Conservation (phyloP, 2,113 vertebrate species). For the Cinclus cinclus region DNA sequence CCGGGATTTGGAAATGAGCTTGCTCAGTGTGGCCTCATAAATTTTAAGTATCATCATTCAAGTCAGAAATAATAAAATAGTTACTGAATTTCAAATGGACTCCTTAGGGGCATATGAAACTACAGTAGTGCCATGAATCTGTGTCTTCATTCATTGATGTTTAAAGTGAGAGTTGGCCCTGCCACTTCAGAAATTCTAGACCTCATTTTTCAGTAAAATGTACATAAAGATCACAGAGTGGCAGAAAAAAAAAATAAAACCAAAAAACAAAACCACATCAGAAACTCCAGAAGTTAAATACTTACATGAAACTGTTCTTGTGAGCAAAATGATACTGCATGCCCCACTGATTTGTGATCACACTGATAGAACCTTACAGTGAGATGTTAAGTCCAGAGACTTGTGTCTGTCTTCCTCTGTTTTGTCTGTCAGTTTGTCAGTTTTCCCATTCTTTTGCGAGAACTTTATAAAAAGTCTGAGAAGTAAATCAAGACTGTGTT, state of each 20-base stretch:
- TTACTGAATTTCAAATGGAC: neutral
- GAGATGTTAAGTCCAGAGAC: neutral
- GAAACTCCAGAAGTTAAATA: neutral
- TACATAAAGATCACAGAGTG: neutral
- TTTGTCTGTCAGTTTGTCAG: neutral
- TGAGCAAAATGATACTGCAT: conserved; percentile 39
- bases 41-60: conserved; percentile 9
- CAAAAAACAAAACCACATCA: neutral
- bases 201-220: neutral
- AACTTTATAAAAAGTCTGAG: neutral
- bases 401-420: neutral
- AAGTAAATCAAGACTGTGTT: neutral
- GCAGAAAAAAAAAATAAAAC: neutral
- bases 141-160: neutral
- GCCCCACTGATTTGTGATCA: neutral
- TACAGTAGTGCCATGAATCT: neutral
- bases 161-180: neutral
- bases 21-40: conserved; percentile 6
- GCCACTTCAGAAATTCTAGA: neutral
- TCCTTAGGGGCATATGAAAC: neutral
- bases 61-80: conserved; percentile 15
- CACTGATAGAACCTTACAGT: neutral
- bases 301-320: conserved; percentile 55
- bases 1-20: conserved; percentile 8
- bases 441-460: neutral